A percentile compares a stretch with the other conserved stretches of the same genome.
Conservation (phyloP, 2,113 vertebrate species). For the Saccopteryx bilineata region DNA sequence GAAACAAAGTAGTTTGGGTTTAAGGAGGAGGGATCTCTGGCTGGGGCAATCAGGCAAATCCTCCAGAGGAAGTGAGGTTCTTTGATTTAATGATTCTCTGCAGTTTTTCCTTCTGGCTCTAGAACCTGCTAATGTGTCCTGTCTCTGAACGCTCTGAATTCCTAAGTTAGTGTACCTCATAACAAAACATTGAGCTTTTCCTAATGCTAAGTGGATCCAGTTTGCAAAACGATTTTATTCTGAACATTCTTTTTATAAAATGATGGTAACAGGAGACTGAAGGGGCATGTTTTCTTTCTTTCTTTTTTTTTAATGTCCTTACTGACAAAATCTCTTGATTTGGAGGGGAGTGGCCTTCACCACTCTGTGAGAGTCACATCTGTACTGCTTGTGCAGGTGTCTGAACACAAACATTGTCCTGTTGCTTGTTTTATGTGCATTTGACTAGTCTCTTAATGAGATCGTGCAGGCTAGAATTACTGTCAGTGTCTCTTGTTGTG, state of each 20-base stretch:
- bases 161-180: neutral
- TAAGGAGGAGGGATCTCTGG: neutral
- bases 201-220: neutral
- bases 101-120: neutral
- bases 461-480: neutral
- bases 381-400: neutral
- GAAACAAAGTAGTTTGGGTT: neutral
- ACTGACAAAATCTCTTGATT: slow-evolving; percentile 56
- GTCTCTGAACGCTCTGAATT: neutral
- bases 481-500: neutral
- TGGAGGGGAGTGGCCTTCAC: neutral
- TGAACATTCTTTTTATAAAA: slow-evolving; percentile 52
- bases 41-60: slow-evolving; percentile 4
- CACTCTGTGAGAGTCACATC: neutral
- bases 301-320: neutral
- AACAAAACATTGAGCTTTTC: neutral
- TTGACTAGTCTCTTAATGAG: neutral
- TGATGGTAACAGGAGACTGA: slow-evolving; percentile 5
- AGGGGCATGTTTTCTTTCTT: neutral
- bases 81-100: slow-evolving; percentile 46
- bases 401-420: neutral
- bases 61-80: slow-evolving; percentile 10
- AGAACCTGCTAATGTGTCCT: neutral
- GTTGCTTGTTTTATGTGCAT: neutral
- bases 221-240: slow-evolving; percentile 22